These are phyloP conservation scores for Megastigmus dorsalis DNA, from an alignment of 2,888 invertebrate species.

Conservation along the genomic window DNA sequence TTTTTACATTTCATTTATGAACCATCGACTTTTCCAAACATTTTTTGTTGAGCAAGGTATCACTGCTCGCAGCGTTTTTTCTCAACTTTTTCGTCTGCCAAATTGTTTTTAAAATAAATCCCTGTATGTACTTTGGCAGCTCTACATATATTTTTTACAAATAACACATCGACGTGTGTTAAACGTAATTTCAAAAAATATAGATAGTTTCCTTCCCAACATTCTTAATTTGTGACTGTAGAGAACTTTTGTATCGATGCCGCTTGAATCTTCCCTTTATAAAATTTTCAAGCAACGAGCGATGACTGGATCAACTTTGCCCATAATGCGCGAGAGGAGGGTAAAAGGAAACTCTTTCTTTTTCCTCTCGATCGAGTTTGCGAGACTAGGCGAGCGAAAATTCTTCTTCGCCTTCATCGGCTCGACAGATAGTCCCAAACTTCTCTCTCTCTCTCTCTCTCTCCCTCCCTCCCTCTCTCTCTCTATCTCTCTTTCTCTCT, in stretches of 20 bases:
- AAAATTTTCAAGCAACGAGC: background rate
- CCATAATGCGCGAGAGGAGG: background rate
- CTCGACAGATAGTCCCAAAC: background rate
- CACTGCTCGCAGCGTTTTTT: too few relatives aligned
- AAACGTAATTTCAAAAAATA: background rate
- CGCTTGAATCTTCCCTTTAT: background rate
- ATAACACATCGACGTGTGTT: too few relatives aligned
- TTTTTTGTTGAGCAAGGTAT: too few relatives aligned
- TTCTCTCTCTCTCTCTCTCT: background rate
- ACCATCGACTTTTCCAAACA: too few relatives aligned
- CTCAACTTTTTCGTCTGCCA: too few relatives aligned
- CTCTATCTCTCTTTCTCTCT: background rate
- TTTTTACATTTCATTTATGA: too few relatives aligned
- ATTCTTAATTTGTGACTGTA: constrained; percentile 3
- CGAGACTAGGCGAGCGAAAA: background rate
- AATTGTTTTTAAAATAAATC: too few relatives aligned
- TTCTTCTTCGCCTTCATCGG: background rate
- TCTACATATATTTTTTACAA: too few relatives aligned
- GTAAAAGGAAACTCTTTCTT: constrained; percentile 8
- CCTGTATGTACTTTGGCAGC: too few relatives aligned
- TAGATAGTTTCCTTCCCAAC: background rate
- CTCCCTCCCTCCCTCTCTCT: background rate
- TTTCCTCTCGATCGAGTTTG: background rate
- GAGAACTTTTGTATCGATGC: constrained; percentile 10
- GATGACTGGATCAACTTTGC: background rate